Evolutionary conservation across 2,113 vertebrate genomes (phyloP).

Genomic region (Abramis brama): DNA sequence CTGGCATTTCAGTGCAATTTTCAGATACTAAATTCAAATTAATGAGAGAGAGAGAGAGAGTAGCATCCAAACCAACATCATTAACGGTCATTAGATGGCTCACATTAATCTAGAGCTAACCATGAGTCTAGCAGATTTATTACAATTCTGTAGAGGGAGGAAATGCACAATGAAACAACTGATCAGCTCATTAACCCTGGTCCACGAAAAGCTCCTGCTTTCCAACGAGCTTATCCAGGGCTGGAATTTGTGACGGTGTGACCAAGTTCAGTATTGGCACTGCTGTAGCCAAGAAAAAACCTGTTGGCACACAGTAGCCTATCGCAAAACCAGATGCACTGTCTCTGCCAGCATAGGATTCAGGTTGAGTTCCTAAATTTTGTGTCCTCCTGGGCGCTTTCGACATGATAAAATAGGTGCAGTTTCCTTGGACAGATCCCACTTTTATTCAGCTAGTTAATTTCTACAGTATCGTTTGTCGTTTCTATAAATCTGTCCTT

Average conservation of each 20-base stretch:
- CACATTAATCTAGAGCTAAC: constrained; percentile 47
- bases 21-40: constrained; percentile 39
- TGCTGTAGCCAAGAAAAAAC: not conserved
- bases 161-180: constrained; percentile 46
- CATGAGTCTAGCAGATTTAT: constrained; percentile 49
- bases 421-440: not conserved
- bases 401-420: constrained; percentile 25
- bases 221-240: not conserved
- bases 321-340: not conserved
- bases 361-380: constrained; percentile 2
- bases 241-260: not conserved
- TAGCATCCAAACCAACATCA: constrained; percentile 40
- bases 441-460: constrained; percentile 5
- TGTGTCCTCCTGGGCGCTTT: constrained; percentile 3
- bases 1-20: constrained; percentile 14
- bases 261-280: not conserved
- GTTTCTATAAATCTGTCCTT: constrained; percentile 34
- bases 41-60: constrained; percentile 29
- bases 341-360: constrained; percentile 21
- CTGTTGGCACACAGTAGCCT: constrained; percentile 17
- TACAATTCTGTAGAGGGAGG: constrained; percentile 43
- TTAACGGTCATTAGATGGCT: constrained; percentile 48
- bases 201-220: not conserved
- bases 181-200: constrained; percentile 52
- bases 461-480: constrained; percentile 22